Base-by-base conservation (phyloP, 2,113 vertebrate species). In the Ctenomys sociabilis region DNA sequence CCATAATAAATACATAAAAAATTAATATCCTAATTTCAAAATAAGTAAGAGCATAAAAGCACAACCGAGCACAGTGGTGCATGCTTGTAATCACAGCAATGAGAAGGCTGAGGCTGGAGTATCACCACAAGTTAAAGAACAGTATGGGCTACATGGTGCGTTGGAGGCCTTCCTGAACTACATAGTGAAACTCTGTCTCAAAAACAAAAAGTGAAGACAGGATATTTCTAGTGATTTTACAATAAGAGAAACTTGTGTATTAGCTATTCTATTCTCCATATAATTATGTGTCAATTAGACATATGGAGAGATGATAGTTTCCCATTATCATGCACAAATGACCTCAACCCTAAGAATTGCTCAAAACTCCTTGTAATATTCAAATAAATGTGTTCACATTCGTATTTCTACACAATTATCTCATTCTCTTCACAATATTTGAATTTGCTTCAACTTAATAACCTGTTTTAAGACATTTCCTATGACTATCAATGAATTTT, bases 381-480 rank as follows among this genome's bases (percentile, higher is more conserved):
- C 22, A 14, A 3, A 22, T 72, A 57, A 68, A 3, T 45, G 72
- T 86, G 83, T 22, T 24, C 10, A 8, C 54, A 9, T 78, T 95
- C 77, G 37, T 96, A 45, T 90, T 52, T 40, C 12, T 90, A 28
- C 12, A 49, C 7, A 52, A 40, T 45, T 88, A 11, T 40, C 2
- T n/a, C 63, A 12, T 11, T 70, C 1, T 72, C 1, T 88, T 93
- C 24, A 16, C 59, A 70, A 70, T 40, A 52, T 22, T 92, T 96
- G 92, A 88, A 85, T 17, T 77, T n/a, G 43, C 28, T 92, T 96
- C 91, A 90, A 85, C 9, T 75, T 64, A 52, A 9, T 72, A 26
- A 35, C 28, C 14, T 68, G 7, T 85, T 89, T 96, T 75, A n/a
- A 91, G 52, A 22, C 84, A 68, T 63, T 14, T 94, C 57, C 26